Conservation (phyloP, 2,113 vertebrate genomes). For the Mus spicilegus region DNA sequence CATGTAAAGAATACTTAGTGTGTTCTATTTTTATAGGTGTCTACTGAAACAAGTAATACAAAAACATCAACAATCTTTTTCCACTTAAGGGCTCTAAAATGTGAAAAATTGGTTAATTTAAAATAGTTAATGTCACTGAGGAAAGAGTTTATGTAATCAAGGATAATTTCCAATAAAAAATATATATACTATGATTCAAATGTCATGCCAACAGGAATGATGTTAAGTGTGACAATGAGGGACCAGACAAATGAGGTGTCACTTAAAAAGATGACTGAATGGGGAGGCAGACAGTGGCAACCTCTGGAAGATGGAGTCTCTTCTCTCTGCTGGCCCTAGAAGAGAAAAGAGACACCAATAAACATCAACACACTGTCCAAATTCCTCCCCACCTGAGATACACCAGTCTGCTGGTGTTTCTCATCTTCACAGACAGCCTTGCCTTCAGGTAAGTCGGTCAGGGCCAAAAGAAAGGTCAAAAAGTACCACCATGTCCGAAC, state of each 20-base stretch:
- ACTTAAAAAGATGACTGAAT: constrained; percentile 60
- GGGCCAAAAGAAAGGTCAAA: not conserved
- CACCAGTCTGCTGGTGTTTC: constrained; percentile 47
- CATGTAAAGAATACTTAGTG: constrained; percentile 19
- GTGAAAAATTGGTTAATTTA: constrained; percentile 2
- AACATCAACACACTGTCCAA: constrained; percentile 72
- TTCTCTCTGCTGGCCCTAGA: constrained; percentile 81
- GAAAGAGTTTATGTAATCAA: constrained; percentile 46
- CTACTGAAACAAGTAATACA: constrained; percentile 1
- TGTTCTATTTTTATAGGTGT: not conserved
- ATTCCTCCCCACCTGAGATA: constrained; percentile 72
- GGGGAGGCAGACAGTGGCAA: constrained; percentile 76
- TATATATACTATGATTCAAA: constrained; percentile 33
- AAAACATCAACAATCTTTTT: constrained; percentile 8
- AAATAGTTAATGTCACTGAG: not conserved
- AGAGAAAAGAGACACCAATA: constrained; percentile 78
- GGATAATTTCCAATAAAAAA: constrained; percentile 45
- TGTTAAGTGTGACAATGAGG: constrained; percentile 30
- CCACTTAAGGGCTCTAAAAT: constrained; percentile 19
- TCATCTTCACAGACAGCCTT: constrained; percentile 15
- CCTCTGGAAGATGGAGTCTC: constrained; percentile 76
- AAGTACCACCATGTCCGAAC: not conserved
- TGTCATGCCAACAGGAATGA: constrained; percentile 27
- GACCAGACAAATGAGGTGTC: constrained; percentile 34
- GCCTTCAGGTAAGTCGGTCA: not conserved